phyloP scores from a whole-genome alignment of 2,888 invertebrate genomes.

The Flexamia atlantica region DNA sequence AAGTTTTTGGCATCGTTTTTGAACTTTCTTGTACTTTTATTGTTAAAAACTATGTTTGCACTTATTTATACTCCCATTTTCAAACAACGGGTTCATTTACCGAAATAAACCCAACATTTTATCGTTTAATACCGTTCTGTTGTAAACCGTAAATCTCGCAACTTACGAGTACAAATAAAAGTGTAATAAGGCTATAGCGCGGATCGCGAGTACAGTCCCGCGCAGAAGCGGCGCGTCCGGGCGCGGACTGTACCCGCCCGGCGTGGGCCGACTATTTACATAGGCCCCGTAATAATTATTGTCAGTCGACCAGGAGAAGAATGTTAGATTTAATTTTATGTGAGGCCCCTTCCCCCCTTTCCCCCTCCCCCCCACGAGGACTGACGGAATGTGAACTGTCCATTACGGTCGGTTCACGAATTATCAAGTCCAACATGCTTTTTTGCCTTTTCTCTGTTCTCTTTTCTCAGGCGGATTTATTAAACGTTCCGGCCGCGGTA shows the following conservation, averaged over 20 bases:
- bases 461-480: conserved; percentile 22
- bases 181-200: conserved; percentile 14
- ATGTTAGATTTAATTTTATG: conserved; percentile 63
- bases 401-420: conserved; percentile 43
- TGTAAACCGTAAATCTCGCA: background rate
- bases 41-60: too few relatives aligned
- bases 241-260: conserved; percentile 23
- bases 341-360: conserved; percentile 37
- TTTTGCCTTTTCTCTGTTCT: conserved; percentile 48
- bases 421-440: conserved; percentile 47
- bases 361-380: background rate
- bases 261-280: conserved; percentile 60
- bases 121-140: background rate
- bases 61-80: too few relatives aligned
- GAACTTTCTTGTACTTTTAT: too few relatives aligned
- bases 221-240: background rate
- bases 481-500: conserved; percentile 43
- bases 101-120: too few relatives aligned
- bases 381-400: conserved; percentile 45
- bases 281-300: conserved; percentile 61
- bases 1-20: too few relatives aligned
- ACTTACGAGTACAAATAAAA: conserved; percentile 12
- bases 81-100: too few relatives aligned
- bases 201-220: conserved; percentile 30
- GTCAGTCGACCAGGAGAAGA: conserved; percentile 59